These are phyloP conservation scores for Melanargia galathea DNA, from an alignment of 2,888 invertebrate species.

Conservation along the genomic window DNA sequence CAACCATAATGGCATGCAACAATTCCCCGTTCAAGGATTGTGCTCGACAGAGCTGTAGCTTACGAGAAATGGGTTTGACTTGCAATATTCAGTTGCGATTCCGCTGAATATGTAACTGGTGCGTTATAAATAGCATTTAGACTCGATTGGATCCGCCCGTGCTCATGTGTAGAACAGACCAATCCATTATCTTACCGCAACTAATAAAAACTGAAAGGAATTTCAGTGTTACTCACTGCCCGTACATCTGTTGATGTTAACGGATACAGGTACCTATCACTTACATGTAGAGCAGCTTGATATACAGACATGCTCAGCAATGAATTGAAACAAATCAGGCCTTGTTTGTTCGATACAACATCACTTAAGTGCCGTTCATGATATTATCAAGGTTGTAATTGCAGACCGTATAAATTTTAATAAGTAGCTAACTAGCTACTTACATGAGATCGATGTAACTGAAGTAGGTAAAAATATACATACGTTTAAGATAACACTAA, in stretches of 20 bases:
- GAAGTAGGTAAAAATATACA: too few species aligned
- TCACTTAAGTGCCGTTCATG: not conserved
- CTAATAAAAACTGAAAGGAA: constrained; percentile 77
- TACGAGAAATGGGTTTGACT: constrained; percentile 45
- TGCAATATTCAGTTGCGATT: constrained; percentile 72
- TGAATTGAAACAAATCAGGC: not conserved
- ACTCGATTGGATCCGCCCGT: constrained; percentile 63
- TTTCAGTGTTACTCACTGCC: constrained; percentile 53
- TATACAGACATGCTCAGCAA: not conserved
- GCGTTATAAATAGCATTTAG: constrained; percentile 74
- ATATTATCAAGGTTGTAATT: not conserved
- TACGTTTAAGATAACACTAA: too few species aligned
- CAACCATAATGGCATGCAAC: not conserved
- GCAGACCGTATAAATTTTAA: too few species aligned
- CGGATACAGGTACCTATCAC: constrained; percentile 14
- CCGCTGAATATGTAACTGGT: constrained; percentile 62
- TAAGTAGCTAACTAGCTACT: too few species aligned
- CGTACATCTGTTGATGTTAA: constrained; percentile 42
- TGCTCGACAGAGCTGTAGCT: not conserved
- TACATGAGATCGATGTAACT: too few species aligned
- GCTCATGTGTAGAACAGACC: constrained; percentile 69
- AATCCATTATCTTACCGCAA: constrained; percentile 74
- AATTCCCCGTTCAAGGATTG: not conserved
- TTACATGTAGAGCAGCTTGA: not conserved
- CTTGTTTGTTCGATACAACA: not conserved